Evolutionary conservation across 2,797 vertebrate species (phyloP).

Genomic region (Aeoliscus strigatus): DNA sequence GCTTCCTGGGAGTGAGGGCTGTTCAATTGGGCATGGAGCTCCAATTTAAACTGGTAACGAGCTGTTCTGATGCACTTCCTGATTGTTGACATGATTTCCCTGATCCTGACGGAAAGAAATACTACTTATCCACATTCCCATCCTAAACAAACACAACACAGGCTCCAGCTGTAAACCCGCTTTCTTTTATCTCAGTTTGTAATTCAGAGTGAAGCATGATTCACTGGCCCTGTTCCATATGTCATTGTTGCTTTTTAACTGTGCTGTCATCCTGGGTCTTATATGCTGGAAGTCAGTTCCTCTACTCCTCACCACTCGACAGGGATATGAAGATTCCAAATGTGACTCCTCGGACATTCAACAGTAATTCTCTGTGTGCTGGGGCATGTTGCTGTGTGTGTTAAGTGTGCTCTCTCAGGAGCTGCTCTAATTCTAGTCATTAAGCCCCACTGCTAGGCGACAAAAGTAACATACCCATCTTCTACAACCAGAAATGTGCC

Average conservation of each 20-base stretch:
- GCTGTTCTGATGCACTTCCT: conserved; percentile 53
- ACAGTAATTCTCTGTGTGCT: conserved; percentile 64
- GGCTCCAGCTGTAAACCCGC: conserved; percentile 52
- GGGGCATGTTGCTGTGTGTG: conserved; percentile 38
- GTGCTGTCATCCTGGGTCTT: conserved; percentile 61
- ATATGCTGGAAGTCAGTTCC: conserved; percentile 58
- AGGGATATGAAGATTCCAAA: conserved; percentile 70
- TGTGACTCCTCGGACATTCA: conserved; percentile 74
- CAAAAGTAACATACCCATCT: conserved; percentile 59
- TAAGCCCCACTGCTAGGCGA: conserved; percentile 60
- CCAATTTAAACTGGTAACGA: conserved; percentile 63
- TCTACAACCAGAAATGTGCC: conserved; percentile 41
- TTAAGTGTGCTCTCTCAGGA: conserved; percentile 57
- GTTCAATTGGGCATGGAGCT: conserved; percentile 61
- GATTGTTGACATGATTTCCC: conserved; percentile 55
- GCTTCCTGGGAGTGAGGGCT: conserved; percentile 26
- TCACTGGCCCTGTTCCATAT: conserved; percentile 72
- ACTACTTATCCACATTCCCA: conserved; percentile 53
- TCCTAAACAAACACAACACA: conserved; percentile 51
- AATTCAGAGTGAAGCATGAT: conserved; percentile 68
- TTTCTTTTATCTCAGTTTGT: conserved; percentile 55
- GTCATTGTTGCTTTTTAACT: conserved; percentile 64
- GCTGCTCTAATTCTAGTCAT: conserved; percentile 73
- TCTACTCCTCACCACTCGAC: conserved; percentile 55
- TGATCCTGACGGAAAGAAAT: conserved; percentile 43